Evolutionary conservation across 2,113 vertebrate species (phyloP).

Genomic region (Condylura cristata): DNA sequence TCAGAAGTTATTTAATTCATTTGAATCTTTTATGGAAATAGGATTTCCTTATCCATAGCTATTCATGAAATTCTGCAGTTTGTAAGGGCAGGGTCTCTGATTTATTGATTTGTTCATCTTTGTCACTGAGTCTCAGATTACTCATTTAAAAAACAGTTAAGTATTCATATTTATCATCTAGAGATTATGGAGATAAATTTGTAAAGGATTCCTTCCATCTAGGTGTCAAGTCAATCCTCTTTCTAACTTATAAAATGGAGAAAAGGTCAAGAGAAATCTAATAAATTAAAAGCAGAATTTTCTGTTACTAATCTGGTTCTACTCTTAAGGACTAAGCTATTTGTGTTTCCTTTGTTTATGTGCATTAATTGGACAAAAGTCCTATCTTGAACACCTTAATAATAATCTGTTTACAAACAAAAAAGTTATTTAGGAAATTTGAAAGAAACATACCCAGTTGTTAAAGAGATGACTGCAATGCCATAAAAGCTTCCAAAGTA

Average conservation of each 20-base stretch:
- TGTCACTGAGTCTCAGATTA: neutral
- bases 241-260: neutral
- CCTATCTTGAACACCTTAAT: neutral
- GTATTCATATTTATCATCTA: neutral
- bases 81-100: neutral
- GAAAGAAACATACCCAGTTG: conserved; percentile 84
- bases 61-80: neutral
- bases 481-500: conserved; percentile 91
- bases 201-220: neutral
- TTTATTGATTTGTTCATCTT: conserved; percentile 16
- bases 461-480: conserved; percentile 85
- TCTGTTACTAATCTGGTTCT: neutral
- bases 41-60: neutral
- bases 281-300: conserved; percentile 20
- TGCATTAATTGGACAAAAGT: neutral
- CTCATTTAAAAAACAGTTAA: conserved; percentile 36
- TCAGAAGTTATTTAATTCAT: conserved; percentile 2
- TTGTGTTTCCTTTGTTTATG: neutral
- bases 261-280: conserved; percentile 53
- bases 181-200: neutral
- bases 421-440: conserved; percentile 41
- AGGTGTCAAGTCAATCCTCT: neutral
- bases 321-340: neutral
- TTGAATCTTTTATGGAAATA: neutral
- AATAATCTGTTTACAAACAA: conserved; percentile 13